Percentiles rank a stretch among this genome's conserved stretches.
phyloP scores from a whole-genome alignment of 2,797 vertebrate species.

The Atherinosoma microstoma region DNA sequence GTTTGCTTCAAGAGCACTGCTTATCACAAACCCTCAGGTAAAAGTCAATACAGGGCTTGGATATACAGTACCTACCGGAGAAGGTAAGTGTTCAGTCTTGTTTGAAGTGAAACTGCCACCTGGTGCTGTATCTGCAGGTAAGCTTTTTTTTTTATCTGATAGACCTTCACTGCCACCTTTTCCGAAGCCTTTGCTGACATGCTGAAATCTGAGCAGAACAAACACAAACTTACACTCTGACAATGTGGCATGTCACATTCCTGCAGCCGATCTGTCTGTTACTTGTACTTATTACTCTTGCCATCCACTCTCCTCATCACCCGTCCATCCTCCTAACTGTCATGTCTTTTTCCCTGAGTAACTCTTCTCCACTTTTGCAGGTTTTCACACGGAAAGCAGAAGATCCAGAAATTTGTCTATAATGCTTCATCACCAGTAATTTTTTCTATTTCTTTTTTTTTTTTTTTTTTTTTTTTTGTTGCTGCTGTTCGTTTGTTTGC shows the following conservation, averaged over 20 bases:
- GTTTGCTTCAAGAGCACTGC: conserved; percentile 79
- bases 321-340: conserved; percentile 72
- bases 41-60: conserved; percentile 64
- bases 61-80: conserved; percentile 45
- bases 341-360: conserved; percentile 52
- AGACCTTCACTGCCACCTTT: conserved; percentile 72
- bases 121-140: conserved; percentile 69
- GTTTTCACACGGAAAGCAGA: conserved; percentile 34
- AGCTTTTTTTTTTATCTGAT: conserved; percentile 64
- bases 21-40: conserved; percentile 81
- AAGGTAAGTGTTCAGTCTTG: conserved; percentile 80
- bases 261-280: conserved; percentile 62
- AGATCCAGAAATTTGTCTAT: conserved; percentile 17
- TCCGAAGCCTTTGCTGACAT: conserved; percentile 69
- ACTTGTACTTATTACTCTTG: conserved; percentile 60
- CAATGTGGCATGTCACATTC: conserved; percentile 80
- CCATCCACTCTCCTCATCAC: conserved; percentile 75
- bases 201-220: conserved; percentile 61
- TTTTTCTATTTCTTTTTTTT: conserved; percentile 59
- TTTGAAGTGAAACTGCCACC: conserved; percentile 39
- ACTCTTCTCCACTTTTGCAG: conserved; percentile 59
- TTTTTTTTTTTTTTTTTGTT: conserved; percentile 54
- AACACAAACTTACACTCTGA: conserved; percentile 71
- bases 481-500: conserved; percentile 60
- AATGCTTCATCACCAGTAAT: conserved; percentile 28